Evolutionary conservation across 2,888 invertebrate genomes (phyloP), one percentile per base, ranked within the genome.

Genomic region (Volucella inanis): DNA sequence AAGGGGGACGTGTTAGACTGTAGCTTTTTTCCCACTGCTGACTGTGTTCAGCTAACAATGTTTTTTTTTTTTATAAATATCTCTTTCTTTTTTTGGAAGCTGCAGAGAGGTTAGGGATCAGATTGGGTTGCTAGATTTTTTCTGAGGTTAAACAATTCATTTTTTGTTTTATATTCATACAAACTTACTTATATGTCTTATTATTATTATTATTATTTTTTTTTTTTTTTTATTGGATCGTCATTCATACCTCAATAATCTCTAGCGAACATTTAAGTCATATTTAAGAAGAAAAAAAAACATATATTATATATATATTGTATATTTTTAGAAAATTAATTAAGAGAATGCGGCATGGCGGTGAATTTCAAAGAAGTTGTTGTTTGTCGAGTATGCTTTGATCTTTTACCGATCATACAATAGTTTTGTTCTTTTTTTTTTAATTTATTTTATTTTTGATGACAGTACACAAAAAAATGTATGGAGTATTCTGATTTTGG

Each of bases 361-460:
- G 84, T 76, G 31, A 85, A 76, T 76, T 67, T 84, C 84, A 80
- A 85, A 85, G 80, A 43, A 14, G 59, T 15, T 74, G 68, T 59
- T 67, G 57, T 75, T 84, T 68, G 52, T 50, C 31, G 67, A 61
- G 22, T 39, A 31, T n/a, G 57, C 83, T 84, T 84, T 84, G 78
- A 84, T 75, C 79, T 75, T 75, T 78, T 65, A 47, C 83, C 79
- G 83, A 75, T 75, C 43, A 64, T n/a, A n/a, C n/a, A n/a, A n/a
- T 54, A 41, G 39, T 22, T 31, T 31, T 31, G 14, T 47, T 43
- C 18, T 31, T 61, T 31, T 52, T 52, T 67, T 67, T 49, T 55
- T 47, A 39, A 64, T 59, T 52, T 18, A 61, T 68, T 50, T 62
- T 76, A 22, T 41, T 55, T 70, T 38, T 38, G 65, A 65, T 54